Evolutionary conservation across 2,113 vertebrate species (phyloP), one percentile per base, ranked within the genome.

Genomic region (Hippocampus comes): DNA sequence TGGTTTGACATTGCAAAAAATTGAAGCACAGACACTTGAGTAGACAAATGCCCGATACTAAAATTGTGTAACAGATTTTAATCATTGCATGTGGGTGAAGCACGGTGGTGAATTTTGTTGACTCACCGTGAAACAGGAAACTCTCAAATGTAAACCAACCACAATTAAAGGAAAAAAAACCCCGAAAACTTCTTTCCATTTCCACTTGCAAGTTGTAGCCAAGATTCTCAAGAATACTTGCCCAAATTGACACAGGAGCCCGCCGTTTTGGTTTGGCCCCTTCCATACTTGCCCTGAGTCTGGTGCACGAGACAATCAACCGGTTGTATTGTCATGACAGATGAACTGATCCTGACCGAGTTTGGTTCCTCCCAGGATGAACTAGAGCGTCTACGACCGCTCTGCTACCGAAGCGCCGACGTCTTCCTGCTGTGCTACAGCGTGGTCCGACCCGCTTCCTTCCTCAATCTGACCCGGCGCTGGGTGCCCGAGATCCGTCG

Each of bases 391-490:
- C 92, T 98, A 43, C 89, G 95, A 1, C 95, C 94, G 0, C 91
- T 97, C 30, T 97, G 96, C 91, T 98, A 96, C 89, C 92, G 85
- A 64, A 92, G 93, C 46, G 91, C 95, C 0, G 95, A 96, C 18
- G 92, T 95, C 87, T 96, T 97, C 87, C 89, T 98, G 73, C 90
- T 98, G 25, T 97, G 95, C 94, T 98, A 97, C 93, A 97, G 96
- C 0, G 93, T 96, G 3, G 92, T 95, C 30, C 91, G 93, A 17
- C 96, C 95, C 2, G 90, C 94, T 0, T 97, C 96, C 3, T 95
- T 98, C 89, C 94, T 90, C 74, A 96, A 92, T 0, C 89, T 96
- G 56, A 89, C 77, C 0, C 80, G 92, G 75, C 92, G 91, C 49
- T 96, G 95, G 96, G 90, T 94, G 14, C 95, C 95, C 0, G 95